These are phyloP conservation scores for Morelia viridis DNA, from an alignment of 2,797 vertebrate species.

Conservation along the genomic window DNA sequence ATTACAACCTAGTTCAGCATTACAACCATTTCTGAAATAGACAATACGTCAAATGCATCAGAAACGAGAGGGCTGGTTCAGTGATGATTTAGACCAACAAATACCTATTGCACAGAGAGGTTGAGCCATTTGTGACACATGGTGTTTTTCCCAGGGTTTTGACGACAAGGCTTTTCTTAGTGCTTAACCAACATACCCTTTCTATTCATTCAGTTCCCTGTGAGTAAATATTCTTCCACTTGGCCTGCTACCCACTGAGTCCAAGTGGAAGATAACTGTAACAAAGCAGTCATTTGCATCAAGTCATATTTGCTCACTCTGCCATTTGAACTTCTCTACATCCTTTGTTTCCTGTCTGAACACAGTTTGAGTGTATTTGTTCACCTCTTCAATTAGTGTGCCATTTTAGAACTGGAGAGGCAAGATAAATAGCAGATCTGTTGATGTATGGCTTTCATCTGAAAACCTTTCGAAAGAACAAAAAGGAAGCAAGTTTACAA, in stretches of 20 bases:
- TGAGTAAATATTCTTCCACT: slow-evolving; percentile 68
- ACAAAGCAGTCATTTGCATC: slow-evolving; percentile 51
- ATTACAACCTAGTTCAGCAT: neutral
- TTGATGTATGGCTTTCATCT: neutral
- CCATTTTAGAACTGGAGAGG: neutral
- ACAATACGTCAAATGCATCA: neutral
- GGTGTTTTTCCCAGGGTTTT: slow-evolving; percentile 70
- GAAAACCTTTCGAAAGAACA: neutral
- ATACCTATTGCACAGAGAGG: slow-evolving; percentile 13
- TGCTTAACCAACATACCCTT: slow-evolving; percentile 58
- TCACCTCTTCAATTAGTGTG: slow-evolving; percentile 41
- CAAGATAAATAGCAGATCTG: neutral
- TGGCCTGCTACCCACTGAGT: slow-evolving; percentile 45
- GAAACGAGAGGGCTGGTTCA: neutral
- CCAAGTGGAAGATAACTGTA: slow-evolving; percentile 52
- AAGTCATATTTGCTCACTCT: slow-evolving; percentile 67
- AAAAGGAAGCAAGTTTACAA: neutral
- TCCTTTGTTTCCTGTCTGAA: slow-evolving; percentile 42
- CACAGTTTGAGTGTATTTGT: slow-evolving; percentile 65
- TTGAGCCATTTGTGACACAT: slow-evolving; percentile 55
- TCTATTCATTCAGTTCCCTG: slow-evolving; percentile 61
- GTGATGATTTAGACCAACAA: slow-evolving; percentile 11
- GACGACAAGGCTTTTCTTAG: slow-evolving; percentile 28
- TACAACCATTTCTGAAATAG: neutral
- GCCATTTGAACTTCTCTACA: slow-evolving; percentile 58